Conservation (phyloP, 2,113 vertebrate species). For the Xenopus laevis region DNA sequence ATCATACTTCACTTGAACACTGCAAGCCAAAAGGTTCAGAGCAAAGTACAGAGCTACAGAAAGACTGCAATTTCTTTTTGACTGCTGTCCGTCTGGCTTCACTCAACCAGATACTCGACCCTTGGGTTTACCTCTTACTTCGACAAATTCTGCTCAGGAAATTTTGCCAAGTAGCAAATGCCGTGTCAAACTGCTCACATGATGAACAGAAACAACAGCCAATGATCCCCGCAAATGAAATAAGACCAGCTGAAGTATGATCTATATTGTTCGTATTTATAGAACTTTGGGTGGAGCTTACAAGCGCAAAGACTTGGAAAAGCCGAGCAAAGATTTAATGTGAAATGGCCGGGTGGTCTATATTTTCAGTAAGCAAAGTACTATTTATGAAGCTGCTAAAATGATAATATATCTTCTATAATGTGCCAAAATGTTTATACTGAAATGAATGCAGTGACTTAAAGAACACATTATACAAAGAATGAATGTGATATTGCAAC, state of each 20-base stretch:
- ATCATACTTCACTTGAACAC: constrained; percentile 67
- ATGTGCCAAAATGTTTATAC: constrained; percentile 27
- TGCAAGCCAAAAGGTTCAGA: constrained; percentile 54
- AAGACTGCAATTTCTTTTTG: constrained; percentile 81
- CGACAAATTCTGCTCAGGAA: constrained; percentile 86
- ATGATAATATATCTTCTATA: constrained; percentile 15
- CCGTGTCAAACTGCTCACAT: constrained; percentile 78
- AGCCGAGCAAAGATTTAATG: constrained; percentile 11
- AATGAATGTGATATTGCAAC: background rate
- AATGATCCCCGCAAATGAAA: constrained; percentile 60
- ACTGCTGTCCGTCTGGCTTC: constrained; percentile 88
- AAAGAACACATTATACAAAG: background rate
- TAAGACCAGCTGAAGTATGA: constrained; percentile 56
- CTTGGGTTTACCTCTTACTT: constrained; percentile 94
- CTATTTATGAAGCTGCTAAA: constrained; percentile 26
- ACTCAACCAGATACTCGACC: constrained; percentile 95
- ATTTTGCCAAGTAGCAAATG: constrained; percentile 81
- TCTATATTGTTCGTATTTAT: background rate
- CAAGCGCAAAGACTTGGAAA: background rate
- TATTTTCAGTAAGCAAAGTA: constrained; percentile 9
- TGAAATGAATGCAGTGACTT: background rate
- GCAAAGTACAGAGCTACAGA: constrained; percentile 48
- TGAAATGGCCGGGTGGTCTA: constrained; percentile 13
- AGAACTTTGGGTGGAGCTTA: constrained; percentile 30
- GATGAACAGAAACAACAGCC: constrained; percentile 65